Conservation (phyloP, 2,888 invertebrate species). For the Cremastinae sp. region DNA sequence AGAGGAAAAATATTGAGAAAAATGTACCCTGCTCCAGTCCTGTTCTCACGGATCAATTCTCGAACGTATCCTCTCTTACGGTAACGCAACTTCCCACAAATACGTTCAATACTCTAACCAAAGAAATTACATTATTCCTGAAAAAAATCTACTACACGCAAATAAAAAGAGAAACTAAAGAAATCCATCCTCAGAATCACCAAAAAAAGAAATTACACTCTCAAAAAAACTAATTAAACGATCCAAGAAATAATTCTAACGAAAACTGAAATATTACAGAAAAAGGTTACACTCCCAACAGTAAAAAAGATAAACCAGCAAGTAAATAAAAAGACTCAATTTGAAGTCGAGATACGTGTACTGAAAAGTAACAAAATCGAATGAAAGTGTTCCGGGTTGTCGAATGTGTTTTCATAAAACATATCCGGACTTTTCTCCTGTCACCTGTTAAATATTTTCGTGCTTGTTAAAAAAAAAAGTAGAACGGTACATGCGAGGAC, state of each 20-base stretch:
- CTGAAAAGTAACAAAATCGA: conserved; percentile 16
- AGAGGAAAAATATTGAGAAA: conserved; percentile 60
- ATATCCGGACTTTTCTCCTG: conserved; percentile 26
- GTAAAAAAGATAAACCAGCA: neutral
- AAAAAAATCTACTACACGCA: too few relatives aligned
- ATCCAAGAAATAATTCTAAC: too few relatives aligned
- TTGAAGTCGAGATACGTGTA: too few relatives aligned
- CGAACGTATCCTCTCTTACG: conserved; percentile 31
- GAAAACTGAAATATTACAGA: too few relatives aligned
- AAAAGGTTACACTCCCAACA: conserved; percentile 31
- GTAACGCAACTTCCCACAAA: conserved; percentile 16
- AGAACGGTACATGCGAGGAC: conserved; percentile 11
- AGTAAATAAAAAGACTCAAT: neutral
- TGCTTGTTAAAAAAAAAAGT: conserved; percentile 21
- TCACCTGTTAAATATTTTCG: conserved; percentile 18
- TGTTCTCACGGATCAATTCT: conserved; percentile 58
- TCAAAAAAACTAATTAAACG: too few relatives aligned
- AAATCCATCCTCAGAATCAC: too few relatives aligned
- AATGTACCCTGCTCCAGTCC: conserved; percentile 56
- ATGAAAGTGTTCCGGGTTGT: conserved; percentile 37
- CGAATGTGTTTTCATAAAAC: conserved; percentile 19
- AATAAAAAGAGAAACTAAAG: too few relatives aligned
- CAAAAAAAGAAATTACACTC: too few relatives aligned
- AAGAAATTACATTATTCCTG: neutral
- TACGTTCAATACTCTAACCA: conserved; percentile 4